phyloP scores from a whole-genome alignment of 2,113 vertebrate species.

The Epinephelus cyanopodus region DNA sequence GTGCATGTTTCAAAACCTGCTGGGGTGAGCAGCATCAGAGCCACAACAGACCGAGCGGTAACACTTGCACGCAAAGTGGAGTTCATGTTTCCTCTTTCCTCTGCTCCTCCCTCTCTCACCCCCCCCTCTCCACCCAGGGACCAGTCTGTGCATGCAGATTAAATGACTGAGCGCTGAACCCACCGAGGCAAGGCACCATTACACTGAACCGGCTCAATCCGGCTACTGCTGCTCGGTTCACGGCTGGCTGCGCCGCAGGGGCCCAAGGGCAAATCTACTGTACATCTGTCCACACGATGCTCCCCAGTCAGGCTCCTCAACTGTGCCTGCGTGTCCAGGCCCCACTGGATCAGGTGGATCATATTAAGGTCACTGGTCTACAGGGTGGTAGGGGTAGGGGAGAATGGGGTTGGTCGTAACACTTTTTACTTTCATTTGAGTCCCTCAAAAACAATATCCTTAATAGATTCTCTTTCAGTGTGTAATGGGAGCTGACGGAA shows the following conservation, averaged over 20 bases:
- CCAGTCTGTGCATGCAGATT: conserved; percentile 64
- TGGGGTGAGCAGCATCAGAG: conserved; percentile 12
- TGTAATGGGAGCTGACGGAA: too few species aligned
- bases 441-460: too few species aligned
- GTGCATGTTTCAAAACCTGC: conserved; percentile 36
- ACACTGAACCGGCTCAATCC: conserved; percentile 74
- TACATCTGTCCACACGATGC: conserved; percentile 41
- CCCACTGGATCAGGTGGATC: conserved; percentile 54
- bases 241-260: conserved; percentile 25
- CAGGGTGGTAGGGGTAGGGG: background rate
- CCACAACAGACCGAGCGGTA: conserved; percentile 5
- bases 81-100: conserved; percentile 68
- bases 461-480: too few species aligned
- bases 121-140: background rate
- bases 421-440: too few species aligned
- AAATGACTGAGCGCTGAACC: conserved; percentile 68
- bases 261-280: conserved; percentile 22
- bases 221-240: conserved; percentile 39
- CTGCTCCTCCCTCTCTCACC: background rate
- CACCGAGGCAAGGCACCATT: conserved; percentile 52
- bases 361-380: conserved; percentile 52
- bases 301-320: conserved; percentile 32
- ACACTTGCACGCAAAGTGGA: conserved; percentile 41
- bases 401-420: too few species aligned
- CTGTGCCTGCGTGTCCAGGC: conserved; percentile 3